These are phyloP conservation scores for Megastigmus dorsalis DNA, from an alignment of 2,888 invertebrate species.

Conservation along the genomic window DNA sequence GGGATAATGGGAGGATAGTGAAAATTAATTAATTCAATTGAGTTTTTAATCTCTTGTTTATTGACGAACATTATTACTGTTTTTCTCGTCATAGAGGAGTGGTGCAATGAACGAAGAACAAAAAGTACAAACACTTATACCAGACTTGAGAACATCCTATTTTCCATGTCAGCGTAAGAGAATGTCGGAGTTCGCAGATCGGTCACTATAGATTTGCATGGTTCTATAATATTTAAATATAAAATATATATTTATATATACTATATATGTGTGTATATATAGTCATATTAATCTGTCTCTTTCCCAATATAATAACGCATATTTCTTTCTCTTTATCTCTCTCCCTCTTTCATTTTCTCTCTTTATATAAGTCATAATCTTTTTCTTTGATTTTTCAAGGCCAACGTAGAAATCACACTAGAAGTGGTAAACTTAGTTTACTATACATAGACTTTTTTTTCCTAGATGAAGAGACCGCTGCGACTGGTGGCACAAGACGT, in stretches of 20 bases:
- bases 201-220: slow-evolving; percentile 62
- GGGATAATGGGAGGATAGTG: no score
- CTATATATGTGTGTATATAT: slow-evolving; percentile 57
- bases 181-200: slow-evolving; percentile 62
- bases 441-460: slow-evolving; percentile 50
- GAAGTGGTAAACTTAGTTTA: slow-evolving; percentile 67
- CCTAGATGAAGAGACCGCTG: slow-evolving; percentile 47
- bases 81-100: slow-evolving; percentile 58
- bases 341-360: slow-evolving; percentile 56
- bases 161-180: slow-evolving; percentile 59
- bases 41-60: slow-evolving; percentile 60
- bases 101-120: slow-evolving; percentile 64
- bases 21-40: neutral
- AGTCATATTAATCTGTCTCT: slow-evolving; percentile 63
- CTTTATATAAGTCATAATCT: slow-evolving; percentile 54
- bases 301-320: slow-evolving; percentile 69
- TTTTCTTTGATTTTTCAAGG: slow-evolving; percentile 72
- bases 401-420: slow-evolving; percentile 73
- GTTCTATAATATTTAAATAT: slow-evolving; percentile 67
- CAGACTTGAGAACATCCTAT: slow-evolving; percentile 63
- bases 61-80: slow-evolving; percentile 64
- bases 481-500: slow-evolving; percentile 48
- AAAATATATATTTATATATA: slow-evolving; percentile 66
- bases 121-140: slow-evolving; percentile 62
- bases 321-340: slow-evolving; percentile 56